phyloP scores from a whole-genome alignment of 2,113 vertebrate species.

The Leptodactylus fuscus region DNA sequence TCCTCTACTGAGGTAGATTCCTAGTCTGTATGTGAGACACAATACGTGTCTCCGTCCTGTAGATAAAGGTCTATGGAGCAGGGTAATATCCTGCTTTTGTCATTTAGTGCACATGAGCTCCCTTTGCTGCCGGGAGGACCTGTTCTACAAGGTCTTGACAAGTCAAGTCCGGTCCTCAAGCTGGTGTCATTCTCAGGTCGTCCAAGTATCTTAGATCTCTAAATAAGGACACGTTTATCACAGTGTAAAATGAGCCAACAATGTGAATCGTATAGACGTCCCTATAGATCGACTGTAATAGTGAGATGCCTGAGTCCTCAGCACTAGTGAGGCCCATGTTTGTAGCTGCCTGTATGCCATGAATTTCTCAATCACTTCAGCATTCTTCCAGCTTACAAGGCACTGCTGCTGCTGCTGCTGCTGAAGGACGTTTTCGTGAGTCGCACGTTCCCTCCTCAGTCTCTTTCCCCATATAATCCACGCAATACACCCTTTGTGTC shows the following conservation, averaged over 20 bases:
- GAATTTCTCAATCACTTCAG: constrained; percentile 63
- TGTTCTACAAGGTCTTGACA: neutral
- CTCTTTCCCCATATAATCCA: constrained; percentile 77
- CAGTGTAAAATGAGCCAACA: neutral
- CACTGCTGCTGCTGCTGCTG: constrained; percentile 62
- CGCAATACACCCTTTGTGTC: constrained; percentile 77
- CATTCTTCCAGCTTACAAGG: constrained; percentile 79
- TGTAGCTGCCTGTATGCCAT: constrained; percentile 50
- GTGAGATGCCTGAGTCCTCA: neutral
- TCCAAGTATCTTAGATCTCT: neutral
- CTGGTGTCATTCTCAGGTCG: neutral
- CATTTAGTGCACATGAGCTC: constrained; percentile 65
- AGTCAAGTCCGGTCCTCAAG: neutral
- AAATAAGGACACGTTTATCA: neutral
- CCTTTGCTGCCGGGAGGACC: constrained; percentile 22
- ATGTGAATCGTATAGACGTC: neutral
- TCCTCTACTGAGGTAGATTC: constrained; percentile 89
- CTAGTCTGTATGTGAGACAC: constrained; percentile 73
- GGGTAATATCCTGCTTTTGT: constrained; percentile 62
- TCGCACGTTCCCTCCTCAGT: constrained; percentile 77
- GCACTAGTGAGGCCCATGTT: constrained; percentile 47
- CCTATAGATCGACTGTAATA: too few relatives aligned
- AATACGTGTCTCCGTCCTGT: constrained; percentile 63
- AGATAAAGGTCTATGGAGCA: constrained; percentile 63
- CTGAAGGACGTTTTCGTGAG: constrained; percentile 68